Percentiles rank a stretch among this genome's conserved stretches.
These are phyloP conservation scores for Brenthis daphne DNA, from an alignment of 2,888 invertebrate species.

Conservation along the genomic window DNA sequence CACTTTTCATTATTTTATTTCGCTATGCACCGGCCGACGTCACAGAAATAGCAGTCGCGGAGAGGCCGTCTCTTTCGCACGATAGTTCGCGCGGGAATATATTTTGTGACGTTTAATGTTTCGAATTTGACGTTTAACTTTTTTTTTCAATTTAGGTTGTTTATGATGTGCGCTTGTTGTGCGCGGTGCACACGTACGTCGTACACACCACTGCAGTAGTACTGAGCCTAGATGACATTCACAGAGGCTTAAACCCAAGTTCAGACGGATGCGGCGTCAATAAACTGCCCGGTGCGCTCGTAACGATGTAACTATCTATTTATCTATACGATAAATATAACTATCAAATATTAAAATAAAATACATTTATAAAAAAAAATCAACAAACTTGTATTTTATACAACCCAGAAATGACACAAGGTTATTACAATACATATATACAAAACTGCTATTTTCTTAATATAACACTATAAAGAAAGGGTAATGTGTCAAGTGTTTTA, in stretches of 20 bases:
- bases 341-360: constrained; percentile 15
- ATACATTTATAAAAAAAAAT: neutral
- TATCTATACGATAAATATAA: constrained; percentile 25
- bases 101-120: constrained; percentile 49
- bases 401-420: constrained; percentile 10
- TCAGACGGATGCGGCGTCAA: constrained; percentile 73
- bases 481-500: constrained; percentile 17
- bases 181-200: constrained; percentile 60
- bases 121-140: constrained; percentile 53
- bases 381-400: neutral
- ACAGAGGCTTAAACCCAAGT: constrained; percentile 75
- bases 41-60: constrained; percentile 70
- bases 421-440: neutral
- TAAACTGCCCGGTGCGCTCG: constrained; percentile 63
- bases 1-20: constrained; percentile 81
- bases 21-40: constrained; percentile 78
- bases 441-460: constrained; percentile 2
- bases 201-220: constrained; percentile 62
- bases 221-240: constrained; percentile 80
- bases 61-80: constrained; percentile 68
- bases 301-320: constrained; percentile 62
- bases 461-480: constrained; percentile 14
- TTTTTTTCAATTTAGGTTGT: constrained; percentile 50
- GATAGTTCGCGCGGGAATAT: constrained; percentile 53
- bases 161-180: constrained; percentile 41